phyloP scores from a whole-genome alignment of 2,797 vertebrate genomes.

The Mus caroli region DNA sequence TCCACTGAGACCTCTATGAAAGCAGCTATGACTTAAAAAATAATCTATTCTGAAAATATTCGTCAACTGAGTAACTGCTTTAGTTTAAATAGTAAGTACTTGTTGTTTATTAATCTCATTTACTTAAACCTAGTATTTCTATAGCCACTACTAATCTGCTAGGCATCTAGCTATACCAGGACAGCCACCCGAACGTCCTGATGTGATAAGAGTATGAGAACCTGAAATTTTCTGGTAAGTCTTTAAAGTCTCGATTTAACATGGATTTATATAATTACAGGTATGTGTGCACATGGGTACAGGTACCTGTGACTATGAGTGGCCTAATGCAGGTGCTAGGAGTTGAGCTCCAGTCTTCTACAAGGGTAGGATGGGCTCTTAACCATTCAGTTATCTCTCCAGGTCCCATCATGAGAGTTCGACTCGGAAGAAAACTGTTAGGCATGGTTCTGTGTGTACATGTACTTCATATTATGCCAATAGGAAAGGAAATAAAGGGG shows the following conservation, averaged over 20 bases:
- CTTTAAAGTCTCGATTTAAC: neutral
- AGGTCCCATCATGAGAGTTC: neutral
- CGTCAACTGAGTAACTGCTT: neutral
- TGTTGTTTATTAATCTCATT: neutral
- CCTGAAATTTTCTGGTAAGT: neutral
- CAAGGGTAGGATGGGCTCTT: neutral
- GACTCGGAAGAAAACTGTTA: neutral
- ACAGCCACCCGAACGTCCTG: neutral
- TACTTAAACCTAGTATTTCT: neutral
- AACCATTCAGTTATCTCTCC: neutral
- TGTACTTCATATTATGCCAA: neutral
- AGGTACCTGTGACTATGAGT: neutral
- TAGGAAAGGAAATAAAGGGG: conserved; percentile 12
- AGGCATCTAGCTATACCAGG: neutral
- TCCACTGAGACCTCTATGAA: neutral
- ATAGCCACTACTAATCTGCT: neutral
- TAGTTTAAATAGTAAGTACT: neutral
- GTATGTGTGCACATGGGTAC: neutral
- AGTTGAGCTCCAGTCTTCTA: neutral
- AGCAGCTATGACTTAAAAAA: neutral
- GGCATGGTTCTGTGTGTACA: neutral
- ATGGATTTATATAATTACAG: neutral
- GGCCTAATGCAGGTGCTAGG: neutral
- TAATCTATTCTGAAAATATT: neutral
- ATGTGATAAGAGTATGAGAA: neutral